Percentiles rank a stretch among this genome's conserved stretches.
Conservation (phyloP, 2,113 vertebrate species). For the Oryzias melastigma region DNA sequence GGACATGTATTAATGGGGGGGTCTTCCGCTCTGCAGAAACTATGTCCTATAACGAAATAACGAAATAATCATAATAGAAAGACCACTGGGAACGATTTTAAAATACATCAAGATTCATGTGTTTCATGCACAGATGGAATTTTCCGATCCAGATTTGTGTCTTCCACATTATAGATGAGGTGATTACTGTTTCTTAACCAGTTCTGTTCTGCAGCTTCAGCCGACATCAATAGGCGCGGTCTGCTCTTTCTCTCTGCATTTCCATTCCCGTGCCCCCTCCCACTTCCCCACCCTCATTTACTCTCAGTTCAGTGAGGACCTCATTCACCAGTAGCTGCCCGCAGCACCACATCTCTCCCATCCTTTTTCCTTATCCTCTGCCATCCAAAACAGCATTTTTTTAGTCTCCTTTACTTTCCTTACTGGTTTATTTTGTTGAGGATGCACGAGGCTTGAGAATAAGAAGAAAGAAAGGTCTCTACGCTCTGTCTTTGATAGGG, state of each 20-base stretch:
- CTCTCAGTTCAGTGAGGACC: constrained; percentile 46
- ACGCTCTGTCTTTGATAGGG: constrained; percentile 34
- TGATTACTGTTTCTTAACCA: constrained; percentile 35
- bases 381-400: constrained; percentile 12
- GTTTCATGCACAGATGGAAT: no score
- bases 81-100: no score
- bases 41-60: no score
- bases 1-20: no score
- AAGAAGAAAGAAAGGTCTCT: constrained; percentile 45
- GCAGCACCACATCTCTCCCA: constrained; percentile 29
- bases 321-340: constrained; percentile 46
- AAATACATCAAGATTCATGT: no score
- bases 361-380: constrained; percentile 26
- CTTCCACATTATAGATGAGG: constrained; percentile 17
- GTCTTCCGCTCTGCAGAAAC: no score
- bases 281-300: constrained; percentile 60
- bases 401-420: constrained; percentile 27
- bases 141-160: neutral
- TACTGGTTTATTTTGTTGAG: constrained; percentile 35
- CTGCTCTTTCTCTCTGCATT: constrained; percentile 52
- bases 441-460: constrained; percentile 38
- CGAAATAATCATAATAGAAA: no score
- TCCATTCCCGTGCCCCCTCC: constrained; percentile 53
- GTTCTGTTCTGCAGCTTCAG: constrained; percentile 43
- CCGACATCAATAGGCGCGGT: constrained; percentile 61